A percentile compares a stretch with the other conserved stretches of the same genome.
Evolutionary conservation across 2,797 vertebrate genomes (phyloP).

Genomic region (Gymnoscopelus microlampas): DNA sequence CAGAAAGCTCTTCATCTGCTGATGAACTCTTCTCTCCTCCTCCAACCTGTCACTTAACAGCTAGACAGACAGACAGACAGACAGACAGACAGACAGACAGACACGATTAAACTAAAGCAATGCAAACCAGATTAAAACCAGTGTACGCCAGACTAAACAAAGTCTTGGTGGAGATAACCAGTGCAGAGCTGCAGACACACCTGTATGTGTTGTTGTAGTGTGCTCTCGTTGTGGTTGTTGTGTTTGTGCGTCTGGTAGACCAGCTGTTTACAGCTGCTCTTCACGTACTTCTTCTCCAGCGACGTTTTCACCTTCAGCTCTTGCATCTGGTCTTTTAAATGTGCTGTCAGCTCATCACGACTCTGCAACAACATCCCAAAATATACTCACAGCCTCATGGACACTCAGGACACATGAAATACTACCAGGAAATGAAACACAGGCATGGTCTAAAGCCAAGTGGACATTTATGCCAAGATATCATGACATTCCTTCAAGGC

Average conservation of each 20-base stretch:
- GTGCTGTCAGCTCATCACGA: too few species aligned
- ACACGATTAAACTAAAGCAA: neutral
- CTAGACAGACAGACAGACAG: conserved; percentile 64
- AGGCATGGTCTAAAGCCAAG: too few species aligned
- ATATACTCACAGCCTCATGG: too few species aligned
- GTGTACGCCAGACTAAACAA: conserved; percentile 8
- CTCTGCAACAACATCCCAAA: too few species aligned
- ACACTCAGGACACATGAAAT: too few species aligned
- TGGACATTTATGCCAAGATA: too few species aligned
- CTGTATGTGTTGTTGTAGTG: conserved; percentile 76
- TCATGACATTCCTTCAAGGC: too few species aligned
- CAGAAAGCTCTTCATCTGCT: conserved; percentile 81
- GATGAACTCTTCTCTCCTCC: conserved; percentile 81
- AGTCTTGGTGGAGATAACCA: too few species aligned
- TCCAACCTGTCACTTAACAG: conserved; percentile 72
- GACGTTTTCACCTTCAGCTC: conserved; percentile 70
- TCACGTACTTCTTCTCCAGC: conserved; percentile 74
- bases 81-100: neutral
- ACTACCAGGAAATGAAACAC: too few species aligned
- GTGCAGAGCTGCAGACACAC: conserved; percentile 57
- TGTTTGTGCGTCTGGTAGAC: conserved; percentile 78
- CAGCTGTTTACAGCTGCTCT: conserved; percentile 76
- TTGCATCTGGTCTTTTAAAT: conserved; percentile 70
- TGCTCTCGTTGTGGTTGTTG: conserved; percentile 71
- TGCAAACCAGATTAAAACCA: neutral